Evolutionary conservation across 2,113 vertebrate genomes (phyloP).

Genomic region (Octodon degus): DNA sequence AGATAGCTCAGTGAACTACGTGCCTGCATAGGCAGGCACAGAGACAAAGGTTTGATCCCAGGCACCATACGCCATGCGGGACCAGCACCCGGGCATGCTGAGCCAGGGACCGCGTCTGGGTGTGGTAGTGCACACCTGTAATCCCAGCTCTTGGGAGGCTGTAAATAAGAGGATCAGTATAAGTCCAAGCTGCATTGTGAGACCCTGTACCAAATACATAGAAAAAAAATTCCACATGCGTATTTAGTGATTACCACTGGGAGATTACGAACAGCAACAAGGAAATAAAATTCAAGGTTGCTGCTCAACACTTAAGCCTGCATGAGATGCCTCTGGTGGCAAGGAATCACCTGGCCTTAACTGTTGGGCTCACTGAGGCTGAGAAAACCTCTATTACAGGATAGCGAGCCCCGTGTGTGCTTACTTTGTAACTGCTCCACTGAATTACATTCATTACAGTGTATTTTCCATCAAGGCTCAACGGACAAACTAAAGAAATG

Average conservation of each 20-base stretch:
- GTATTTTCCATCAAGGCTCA: neutral
- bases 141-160: no score
- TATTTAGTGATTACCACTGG: neutral
- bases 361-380: neutral
- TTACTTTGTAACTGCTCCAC: neutral
- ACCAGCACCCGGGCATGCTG: no score
- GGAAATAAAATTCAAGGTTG: neutral
- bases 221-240: neutral
- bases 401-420: neutral
- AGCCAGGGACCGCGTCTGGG: no score
- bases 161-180: no score
- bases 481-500: neutral
- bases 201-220: no score
- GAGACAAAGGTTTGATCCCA: no score
- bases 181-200: no score
- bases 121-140: no score
- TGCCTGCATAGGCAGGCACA: no score
- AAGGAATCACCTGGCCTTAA: neutral
- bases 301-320: neutral
- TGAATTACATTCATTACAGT: neutral
- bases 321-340: no score
- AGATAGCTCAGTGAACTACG: no score
- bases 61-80: no score
- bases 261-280: neutral
- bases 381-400: neutral